These are phyloP conservation scores for Drosophila kanapiae DNA, from an alignment of 1,140 invertebrate species.

Conservation along the genomic window DNA sequence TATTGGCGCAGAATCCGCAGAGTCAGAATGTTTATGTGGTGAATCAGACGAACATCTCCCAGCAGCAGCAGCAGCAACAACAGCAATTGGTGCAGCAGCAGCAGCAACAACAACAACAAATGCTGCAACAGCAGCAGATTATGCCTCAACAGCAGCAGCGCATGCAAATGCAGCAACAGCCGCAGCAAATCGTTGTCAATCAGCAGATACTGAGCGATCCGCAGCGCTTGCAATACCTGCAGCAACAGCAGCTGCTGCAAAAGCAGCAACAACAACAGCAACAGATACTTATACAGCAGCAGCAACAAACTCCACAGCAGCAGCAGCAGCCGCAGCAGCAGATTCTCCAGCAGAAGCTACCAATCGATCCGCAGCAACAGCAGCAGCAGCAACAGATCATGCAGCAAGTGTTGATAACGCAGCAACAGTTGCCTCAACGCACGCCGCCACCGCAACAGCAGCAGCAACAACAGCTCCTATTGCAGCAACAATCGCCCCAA, in stretches of 20 bases:
- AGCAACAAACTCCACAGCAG: slow-evolving; percentile 64
- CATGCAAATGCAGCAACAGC: slow-evolving; percentile 69
- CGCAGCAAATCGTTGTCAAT: slow-evolving; percentile 81
- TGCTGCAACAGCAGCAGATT: slow-evolving; percentile 75
- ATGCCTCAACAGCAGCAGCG: slow-evolving; percentile 70
- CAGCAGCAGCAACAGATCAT: slow-evolving; percentile 70
- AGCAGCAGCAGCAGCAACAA: slow-evolving; percentile 85
- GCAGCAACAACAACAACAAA: slow-evolving; percentile 85
- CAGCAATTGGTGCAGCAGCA: slow-evolving; percentile 85
- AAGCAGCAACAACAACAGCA: slow-evolving; percentile 71
- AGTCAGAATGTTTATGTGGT: slow-evolving; percentile 83
- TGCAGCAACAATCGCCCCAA: slow-evolving; percentile 76
- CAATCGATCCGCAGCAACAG: slow-evolving; percentile 61
- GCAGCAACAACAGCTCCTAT: slow-evolving; percentile 62
- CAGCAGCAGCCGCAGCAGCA: slow-evolving; percentile 55
- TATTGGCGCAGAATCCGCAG: slow-evolving; percentile 82
- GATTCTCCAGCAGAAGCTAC: slow-evolving; percentile 50
- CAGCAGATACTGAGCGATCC: slow-evolving; percentile 78
- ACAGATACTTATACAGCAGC: slow-evolving; percentile 72
- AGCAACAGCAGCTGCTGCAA: slow-evolving; percentile 74
- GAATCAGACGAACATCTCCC: slow-evolving; percentile 80
- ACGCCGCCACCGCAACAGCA: slow-evolving; percentile 75
- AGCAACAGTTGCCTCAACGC: slow-evolving; percentile 74
- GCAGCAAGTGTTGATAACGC: slow-evolving; percentile 79
- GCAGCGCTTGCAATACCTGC: slow-evolving; percentile 76